Evolutionary conservation across 2,888 invertebrate species (phyloP).

Genomic region (Caenorhabditis panamensis): DNA sequence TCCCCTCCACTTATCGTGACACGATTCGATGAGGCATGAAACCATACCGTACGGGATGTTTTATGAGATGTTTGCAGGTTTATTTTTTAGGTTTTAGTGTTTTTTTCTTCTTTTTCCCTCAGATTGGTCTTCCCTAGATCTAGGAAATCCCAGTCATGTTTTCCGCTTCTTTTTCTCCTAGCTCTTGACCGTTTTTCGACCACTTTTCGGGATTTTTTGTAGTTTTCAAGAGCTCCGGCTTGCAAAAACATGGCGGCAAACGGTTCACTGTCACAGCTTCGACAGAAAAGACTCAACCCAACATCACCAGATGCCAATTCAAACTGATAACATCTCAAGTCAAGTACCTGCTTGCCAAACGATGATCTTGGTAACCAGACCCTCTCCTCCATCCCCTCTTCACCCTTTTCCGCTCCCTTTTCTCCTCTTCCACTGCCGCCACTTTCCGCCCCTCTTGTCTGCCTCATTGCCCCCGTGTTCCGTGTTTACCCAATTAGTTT

Average conservation of each 20-base stretch:
- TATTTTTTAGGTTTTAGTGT: too few relatives aligned
- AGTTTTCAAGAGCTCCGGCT: slow-evolving; percentile 31
- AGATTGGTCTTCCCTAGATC: too few relatives aligned
- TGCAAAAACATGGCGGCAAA: too few relatives aligned
- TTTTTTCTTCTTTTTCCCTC: slow-evolving; percentile 13
- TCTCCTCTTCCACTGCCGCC: slow-evolving; percentile 17
- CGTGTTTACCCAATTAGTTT: slow-evolving; percentile 17
- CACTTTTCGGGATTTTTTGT: not conserved
- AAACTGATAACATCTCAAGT: too few relatives aligned
- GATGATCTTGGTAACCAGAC: slow-evolving; percentile 23
- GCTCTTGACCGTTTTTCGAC: slow-evolving; percentile 30
- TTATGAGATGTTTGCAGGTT: too few relatives aligned
- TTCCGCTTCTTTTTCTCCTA: too few relatives aligned
- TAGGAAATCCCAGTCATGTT: too few relatives aligned
- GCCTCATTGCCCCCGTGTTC: slow-evolving; percentile 9
- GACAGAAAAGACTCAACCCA: too few relatives aligned
- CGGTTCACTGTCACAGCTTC: too few relatives aligned
- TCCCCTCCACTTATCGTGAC: slow-evolving; percentile 47
- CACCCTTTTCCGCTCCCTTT: slow-evolving; percentile 20
- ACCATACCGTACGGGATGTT: too few relatives aligned
- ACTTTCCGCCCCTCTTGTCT: slow-evolving; percentile 52
- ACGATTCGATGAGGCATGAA: slow-evolving; percentile 23
- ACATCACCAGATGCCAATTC: too few relatives aligned
- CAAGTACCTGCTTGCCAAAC: not conserved
- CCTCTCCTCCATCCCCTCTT: slow-evolving; percentile 7